These are phyloP conservation scores for Clinocottus analis DNA, from an alignment of 2,113 vertebrate genomes.

Conservation along the genomic window DNA sequence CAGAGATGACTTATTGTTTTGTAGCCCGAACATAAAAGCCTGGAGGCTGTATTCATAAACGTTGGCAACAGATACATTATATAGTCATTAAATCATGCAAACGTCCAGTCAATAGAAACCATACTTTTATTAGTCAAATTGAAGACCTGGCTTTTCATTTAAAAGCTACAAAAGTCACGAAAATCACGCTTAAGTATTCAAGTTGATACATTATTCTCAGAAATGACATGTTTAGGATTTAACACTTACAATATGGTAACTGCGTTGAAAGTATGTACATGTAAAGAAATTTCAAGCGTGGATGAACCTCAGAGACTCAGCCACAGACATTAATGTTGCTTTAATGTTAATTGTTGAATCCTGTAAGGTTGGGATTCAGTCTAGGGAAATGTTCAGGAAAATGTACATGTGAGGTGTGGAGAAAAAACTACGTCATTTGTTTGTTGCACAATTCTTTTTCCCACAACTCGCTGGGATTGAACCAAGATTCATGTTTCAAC, in stretches of 20 bases:
- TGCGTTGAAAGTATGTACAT: background rate
- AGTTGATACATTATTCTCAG: background rate
- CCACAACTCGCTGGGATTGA: background rate
- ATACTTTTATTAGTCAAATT: background rate
- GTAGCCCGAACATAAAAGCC: constrained; percentile 14
- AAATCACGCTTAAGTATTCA: background rate
- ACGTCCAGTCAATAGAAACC: constrained; percentile 6
- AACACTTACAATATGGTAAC: background rate
- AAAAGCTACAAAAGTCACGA: background rate
- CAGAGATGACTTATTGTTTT: constrained; percentile 32
- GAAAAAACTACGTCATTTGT: background rate
- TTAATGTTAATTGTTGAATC: background rate
- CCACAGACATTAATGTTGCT: background rate
- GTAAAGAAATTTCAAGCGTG: background rate
- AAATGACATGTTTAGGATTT: background rate
- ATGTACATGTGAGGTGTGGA: background rate
- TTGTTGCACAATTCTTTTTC: background rate
- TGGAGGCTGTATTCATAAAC: constrained; percentile 20
- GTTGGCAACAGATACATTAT: constrained; percentile 13
- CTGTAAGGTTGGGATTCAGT: background rate
- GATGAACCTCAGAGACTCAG: background rate
- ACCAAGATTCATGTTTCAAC: background rate
- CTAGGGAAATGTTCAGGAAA: background rate
- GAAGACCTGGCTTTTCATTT: constrained; percentile 5
- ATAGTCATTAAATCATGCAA: constrained; percentile 10